Base-by-base conservation (phyloP, 2,797 vertebrate species). In the Synaphobranchus kaupii region DNA sequence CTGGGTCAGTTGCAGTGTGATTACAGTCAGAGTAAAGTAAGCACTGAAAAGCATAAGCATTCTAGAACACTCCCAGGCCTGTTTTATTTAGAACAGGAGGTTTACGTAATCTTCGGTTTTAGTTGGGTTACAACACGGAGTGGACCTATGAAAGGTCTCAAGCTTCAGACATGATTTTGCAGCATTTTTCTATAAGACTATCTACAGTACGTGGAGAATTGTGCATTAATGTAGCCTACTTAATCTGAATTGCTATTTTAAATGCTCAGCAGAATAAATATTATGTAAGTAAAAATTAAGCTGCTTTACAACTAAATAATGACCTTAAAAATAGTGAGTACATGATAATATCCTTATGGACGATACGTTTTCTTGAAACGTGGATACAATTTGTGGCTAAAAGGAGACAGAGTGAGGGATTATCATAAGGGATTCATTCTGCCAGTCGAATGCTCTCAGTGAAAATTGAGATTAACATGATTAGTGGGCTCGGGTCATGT, bases 1-100 rank as follows among this genome's bases (percentile, higher is more conserved):
- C 78, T 81, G 44, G 78, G 78, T 81, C 47, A 78, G 17, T 78
- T 20, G 73, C 44, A 48, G 47, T 81, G 78, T 81, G 78, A 81
- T 81, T 81, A 50, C 20, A 81, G 47, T 13, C 78, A 48, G 25
- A 81, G 78, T 50, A 81, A 48, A 81, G n/a, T 48, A 81, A 81
- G 78, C 78, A 81, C 12, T 44, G 39, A 20, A 78, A 44, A 78
- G 73, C 73, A 78, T 15, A 78, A 47, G 73, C 73, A 20, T 44
- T 47, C 17, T 25, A 22, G 20, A 81, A 12, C 44, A 81, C 78
- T 81, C 78, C 25, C 78, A 81, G 44, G 5, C 44, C 9, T 25
- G 34, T 48, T 50, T 48, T 48, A 81, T 50, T 81, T 48, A 50
- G 47, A 81, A 50, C 78, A 25, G 34, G 44, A 80, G 39, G 48